Base-by-base conservation (phyloP, 2,888 invertebrate species). In the Apamea crenata region DNA sequence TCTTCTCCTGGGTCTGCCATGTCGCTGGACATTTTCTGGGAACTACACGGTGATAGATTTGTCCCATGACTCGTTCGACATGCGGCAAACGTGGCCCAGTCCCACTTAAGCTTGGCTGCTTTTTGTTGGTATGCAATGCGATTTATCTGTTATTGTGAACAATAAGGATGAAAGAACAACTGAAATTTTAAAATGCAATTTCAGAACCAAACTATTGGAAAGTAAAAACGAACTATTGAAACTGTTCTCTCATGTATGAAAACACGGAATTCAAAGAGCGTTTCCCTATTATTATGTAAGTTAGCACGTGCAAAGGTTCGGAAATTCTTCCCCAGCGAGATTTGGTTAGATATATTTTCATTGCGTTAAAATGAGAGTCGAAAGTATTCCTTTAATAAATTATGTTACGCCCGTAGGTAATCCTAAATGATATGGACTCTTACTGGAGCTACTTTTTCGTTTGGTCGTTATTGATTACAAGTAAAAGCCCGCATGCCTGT, bases 401-500 rank as follows among this genome's bases (percentile, higher is more conserved):
- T 76, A 85, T 78, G 72, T 69, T 56, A 36, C 29, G 66, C 32
- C 18, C 12, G 47, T 47, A 40, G 40, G 70, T 56, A 71, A 70
- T 76, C 53, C 32, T 78, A 40, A 65, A 77, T 71, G 79, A 79
- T 80, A 82, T 72, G 61, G 68, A 68, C 10, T 68, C 36, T 63
- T 29, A 81, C 44, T 50, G 59, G 44, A 76, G 65, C 40, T 80
- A 67, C 44, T 77, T 69, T 56, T 74, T 61, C 67, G 36, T 76
- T 78, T 73, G 71, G 82, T 81, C 68, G 81, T 82, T 89, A 90
- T 90, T 85, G 90, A 90, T 91, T 88, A 80, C 25, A 83, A 83
- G 75, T 85, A 74, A 84, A 80, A 82, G 79, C 91, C 91, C 90
- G 91, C 90, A 91, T 91, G 73, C 65, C 44, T 76, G 82, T 87